phyloP scores from a whole-genome alignment of 2,888 invertebrate genomes.

The Drosophila pseudotalamancana region DNA sequence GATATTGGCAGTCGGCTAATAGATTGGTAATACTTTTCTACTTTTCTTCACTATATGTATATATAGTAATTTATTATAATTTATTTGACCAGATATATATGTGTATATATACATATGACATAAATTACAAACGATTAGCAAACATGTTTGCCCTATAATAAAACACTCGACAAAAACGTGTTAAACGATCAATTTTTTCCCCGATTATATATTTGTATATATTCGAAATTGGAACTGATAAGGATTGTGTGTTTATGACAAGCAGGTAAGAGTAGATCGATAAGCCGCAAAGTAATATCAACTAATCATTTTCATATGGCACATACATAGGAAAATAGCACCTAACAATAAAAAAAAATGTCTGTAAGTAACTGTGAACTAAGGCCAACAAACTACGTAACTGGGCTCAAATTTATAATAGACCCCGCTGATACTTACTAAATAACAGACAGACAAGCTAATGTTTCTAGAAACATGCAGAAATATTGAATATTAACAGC shows the following conservation, averaged over 20 bases:
- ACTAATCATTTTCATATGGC: slow-evolving; percentile 9
- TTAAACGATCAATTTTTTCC: slow-evolving; percentile 24
- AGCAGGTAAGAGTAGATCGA: slow-evolving; percentile 22
- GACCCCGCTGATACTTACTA: not conserved
- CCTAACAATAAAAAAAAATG: too few relatives aligned
- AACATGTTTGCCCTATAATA: slow-evolving; percentile 1
- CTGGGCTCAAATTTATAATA: not conserved
- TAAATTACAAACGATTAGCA: not conserved
- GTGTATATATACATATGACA: not conserved
- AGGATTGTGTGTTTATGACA: slow-evolving; percentile 1
- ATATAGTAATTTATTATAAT: not conserved
- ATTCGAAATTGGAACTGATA: slow-evolving; percentile 29
- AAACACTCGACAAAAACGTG: slow-evolving; percentile 62
- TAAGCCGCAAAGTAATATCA: slow-evolving; percentile 29
- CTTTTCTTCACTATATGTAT: not conserved
- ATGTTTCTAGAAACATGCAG: not conserved
- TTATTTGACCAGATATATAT: not conserved
- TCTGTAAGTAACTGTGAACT: slow-evolving; percentile 31
- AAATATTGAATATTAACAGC: too few relatives aligned
- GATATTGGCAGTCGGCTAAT: not conserved
- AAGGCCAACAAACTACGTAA: not conserved
- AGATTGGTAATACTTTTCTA: not conserved
- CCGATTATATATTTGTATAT: not conserved
- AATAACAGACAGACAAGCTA: not conserved
- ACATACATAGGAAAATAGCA: slow-evolving; percentile 13